These are phyloP conservation scores for Pterostichus niger DNA, from an alignment of 2,888 invertebrate species.

Conservation along the genomic window DNA sequence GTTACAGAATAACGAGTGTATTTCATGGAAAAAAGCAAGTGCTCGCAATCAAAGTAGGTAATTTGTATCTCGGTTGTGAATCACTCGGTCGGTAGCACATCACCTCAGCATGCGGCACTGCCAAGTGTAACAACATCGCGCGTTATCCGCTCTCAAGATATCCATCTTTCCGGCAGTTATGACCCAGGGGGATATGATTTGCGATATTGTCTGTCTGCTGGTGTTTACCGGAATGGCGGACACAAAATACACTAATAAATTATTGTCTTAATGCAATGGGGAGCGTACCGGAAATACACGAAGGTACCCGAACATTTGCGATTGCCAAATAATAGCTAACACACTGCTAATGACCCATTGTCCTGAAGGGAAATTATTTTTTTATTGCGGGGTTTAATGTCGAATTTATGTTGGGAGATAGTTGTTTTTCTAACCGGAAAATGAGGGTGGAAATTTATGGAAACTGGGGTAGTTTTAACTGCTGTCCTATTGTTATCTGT, in stretches of 20 bases:
- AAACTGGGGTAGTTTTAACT: neutral
- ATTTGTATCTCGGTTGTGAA: no score
- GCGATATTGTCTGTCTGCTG: slow-evolving; percentile 40
- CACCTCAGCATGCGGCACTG: neutral
- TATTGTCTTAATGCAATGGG: slow-evolving; percentile 37
- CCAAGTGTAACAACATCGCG: slow-evolving; percentile 4
- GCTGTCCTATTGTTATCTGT: no score
- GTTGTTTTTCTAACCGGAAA: slow-evolving; percentile 3
- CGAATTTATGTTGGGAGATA: slow-evolving; percentile 22
- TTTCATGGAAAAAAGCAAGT: no score
- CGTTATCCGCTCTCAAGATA: slow-evolving; percentile 22
- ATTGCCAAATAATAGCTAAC: slow-evolving; percentile 9
- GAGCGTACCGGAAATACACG: neutral
- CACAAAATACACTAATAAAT: slow-evolving; percentile 42
- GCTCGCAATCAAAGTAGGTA: no score
- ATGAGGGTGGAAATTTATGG: slow-evolving; percentile 14
- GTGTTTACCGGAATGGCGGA: slow-evolving; percentile 40
- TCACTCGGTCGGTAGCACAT: no score
- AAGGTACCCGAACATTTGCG: slow-evolving; percentile 1
- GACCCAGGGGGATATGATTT: slow-evolving; percentile 51
- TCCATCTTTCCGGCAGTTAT: slow-evolving; percentile 44
- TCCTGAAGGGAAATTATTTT: slow-evolving; percentile 33
- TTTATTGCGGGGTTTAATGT: slow-evolving; percentile 22
- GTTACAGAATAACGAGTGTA: no score
- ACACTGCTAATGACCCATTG: slow-evolving; percentile 42